phyloP scores from a whole-genome alignment of 2,797 vertebrate genomes.

The Pangasius djambal region DNA sequence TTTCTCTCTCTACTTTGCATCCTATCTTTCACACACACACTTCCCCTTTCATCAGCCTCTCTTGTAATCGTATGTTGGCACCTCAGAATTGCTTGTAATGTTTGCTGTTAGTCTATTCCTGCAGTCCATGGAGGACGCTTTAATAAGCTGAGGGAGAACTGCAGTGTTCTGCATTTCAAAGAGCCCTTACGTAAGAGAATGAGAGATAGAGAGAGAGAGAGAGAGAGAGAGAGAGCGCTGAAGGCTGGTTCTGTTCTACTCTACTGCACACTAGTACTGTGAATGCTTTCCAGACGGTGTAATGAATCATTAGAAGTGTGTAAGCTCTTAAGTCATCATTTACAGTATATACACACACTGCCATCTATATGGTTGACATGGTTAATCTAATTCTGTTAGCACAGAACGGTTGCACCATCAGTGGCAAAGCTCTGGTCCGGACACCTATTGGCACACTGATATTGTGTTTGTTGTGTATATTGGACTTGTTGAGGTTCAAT shows the following conservation, averaged over 20 bases:
- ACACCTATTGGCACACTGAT: neutral
- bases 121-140: slow-evolving; percentile 26
- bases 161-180: slow-evolving; percentile 55
- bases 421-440: neutral
- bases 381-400: neutral
- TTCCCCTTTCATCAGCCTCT: slow-evolving; percentile 4
- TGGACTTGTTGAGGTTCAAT: neutral
- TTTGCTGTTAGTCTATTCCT: slow-evolving; percentile 37
- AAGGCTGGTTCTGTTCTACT: slow-evolving; percentile 42
- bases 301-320: slow-evolving; percentile 27
- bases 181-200: slow-evolving; percentile 49
- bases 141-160: slow-evolving; percentile 46
- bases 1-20: neutral
- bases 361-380: neutral
- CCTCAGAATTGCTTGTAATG: slow-evolving; percentile 42
- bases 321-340: slow-evolving; percentile 26
- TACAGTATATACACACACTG: neutral
- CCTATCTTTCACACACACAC: slow-evolving; percentile 2
- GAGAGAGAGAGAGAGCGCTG: neutral
- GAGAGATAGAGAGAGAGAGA: neutral
- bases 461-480: neutral
- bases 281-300: slow-evolving; percentile 25
- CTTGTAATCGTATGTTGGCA: slow-evolving; percentile 43
- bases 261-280: slow-evolving; percentile 38
- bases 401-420: neutral